Conservation (phyloP, 2,888 invertebrate species). For the Platerodrilus igneus region DNA sequence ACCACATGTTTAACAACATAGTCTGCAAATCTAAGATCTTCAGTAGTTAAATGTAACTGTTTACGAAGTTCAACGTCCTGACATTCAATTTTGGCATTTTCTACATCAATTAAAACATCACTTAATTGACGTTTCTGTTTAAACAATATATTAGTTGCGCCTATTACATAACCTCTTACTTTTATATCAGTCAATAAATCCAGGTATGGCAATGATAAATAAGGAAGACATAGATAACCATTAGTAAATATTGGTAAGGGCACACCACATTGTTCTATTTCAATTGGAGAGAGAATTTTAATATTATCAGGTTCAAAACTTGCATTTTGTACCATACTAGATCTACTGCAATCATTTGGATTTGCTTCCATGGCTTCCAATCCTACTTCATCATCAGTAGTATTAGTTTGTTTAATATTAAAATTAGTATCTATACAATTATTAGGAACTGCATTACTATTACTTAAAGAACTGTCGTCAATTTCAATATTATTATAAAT, state of each 20-base stretch:
- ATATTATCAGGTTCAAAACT: constrained; percentile 62
- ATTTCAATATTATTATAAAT: constrained; percentile 3
- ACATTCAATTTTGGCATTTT: constrained; percentile 78
- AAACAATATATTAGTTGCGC: constrained; percentile 98
- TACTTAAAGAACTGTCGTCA: constrained; percentile 13
- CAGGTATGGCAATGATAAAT: constrained; percentile 90
- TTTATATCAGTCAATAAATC: constrained; percentile 85
- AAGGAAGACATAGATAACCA: constrained; percentile 92
- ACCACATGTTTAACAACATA: constrained; percentile 75
- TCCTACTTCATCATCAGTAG: constrained; percentile 38
- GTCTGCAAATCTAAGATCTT: constrained; percentile 89
- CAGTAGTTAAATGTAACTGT: constrained; percentile 84
- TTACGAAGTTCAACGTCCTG: constrained; percentile 74
- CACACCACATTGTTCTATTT: constrained; percentile 75
- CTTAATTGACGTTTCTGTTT: constrained; percentile 90
- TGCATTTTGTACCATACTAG: constrained; percentile 64
- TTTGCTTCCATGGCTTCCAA: constrained; percentile 45
- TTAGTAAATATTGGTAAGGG: constrained; percentile 84
- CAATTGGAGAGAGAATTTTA: constrained; percentile 59
- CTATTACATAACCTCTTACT: constrained; percentile 82
- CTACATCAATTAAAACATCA: constrained; percentile 88
- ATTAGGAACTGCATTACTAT: constrained; percentile 11
- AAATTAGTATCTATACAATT: constrained; percentile 12
- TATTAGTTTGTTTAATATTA: constrained; percentile 36
- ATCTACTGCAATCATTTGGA: constrained; percentile 39